Evolutionary conservation across 2,797 vertebrate species (phyloP).

Genomic region (Enteromius mattozi): DNA sequence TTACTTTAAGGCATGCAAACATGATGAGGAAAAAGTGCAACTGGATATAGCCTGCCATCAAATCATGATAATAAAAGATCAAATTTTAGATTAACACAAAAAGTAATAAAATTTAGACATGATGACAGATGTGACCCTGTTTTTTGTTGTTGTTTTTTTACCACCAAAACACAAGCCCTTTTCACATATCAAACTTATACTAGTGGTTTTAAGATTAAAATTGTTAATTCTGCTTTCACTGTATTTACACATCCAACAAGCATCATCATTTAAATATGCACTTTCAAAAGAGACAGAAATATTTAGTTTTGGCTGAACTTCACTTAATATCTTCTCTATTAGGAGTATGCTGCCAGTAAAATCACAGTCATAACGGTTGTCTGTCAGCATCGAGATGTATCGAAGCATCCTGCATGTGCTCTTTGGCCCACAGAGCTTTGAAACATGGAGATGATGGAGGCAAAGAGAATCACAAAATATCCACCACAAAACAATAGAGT

Average conservation of each 20-base stretch:
- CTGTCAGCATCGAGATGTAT: slow-evolving; percentile 7
- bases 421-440: slow-evolving; percentile 1
- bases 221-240: neutral
- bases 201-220: neutral
- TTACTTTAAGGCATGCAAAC: neutral
- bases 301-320: neutral
- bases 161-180: neutral
- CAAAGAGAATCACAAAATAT: slow-evolving; percentile 22
- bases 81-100: neutral
- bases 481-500: slow-evolving; percentile 22
- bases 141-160: neutral
- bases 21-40: slow-evolving; percentile 5
- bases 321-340: neutral
- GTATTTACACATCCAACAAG: neutral
- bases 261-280: neutral
- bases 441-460: slow-evolving; percentile 17
- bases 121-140: neutral
- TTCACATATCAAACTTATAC: neutral
- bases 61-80: neutral
- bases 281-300: neutral
- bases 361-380: neutral
- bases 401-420: neutral
- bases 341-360: neutral
- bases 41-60: neutral
- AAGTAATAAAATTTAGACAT: neutral